A percentile compares a stretch with the other conserved stretches of the same genome.
Evolutionary conservation across 2,113 vertebrate species (phyloP).

Genomic region (Tyrannus savana): DNA sequence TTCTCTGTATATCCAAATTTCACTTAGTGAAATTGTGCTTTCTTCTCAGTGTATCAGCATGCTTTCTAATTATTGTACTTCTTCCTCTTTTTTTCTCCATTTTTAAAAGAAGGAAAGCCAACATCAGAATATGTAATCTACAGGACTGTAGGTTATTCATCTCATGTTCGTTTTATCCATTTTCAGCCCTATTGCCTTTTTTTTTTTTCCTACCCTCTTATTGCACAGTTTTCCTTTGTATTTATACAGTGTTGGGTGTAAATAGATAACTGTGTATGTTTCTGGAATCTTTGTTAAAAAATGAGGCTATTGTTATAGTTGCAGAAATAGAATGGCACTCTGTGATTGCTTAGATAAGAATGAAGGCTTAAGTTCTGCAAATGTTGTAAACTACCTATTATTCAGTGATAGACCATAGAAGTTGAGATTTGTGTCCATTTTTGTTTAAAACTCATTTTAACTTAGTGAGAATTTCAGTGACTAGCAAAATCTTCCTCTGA

Average conservation of each 20-base stretch:
- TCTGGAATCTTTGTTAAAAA: not conserved
- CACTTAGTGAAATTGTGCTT: not conserved
- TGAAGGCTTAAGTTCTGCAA: not conserved
- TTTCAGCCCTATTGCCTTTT: not conserved
- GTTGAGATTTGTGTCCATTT: not conserved
- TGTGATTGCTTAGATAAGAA: not conserved
- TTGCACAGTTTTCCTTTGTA: not conserved
- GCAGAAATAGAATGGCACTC: not conserved
- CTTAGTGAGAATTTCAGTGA: not conserved
- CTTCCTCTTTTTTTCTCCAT: not conserved
- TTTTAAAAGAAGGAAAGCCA: not conserved
- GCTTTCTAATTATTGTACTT: not conserved
- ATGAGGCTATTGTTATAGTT: not conserved
- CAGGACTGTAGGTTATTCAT: not conserved
- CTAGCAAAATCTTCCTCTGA: not conserved
- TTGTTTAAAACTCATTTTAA: not conserved
- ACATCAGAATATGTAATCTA: not conserved
- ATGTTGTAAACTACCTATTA: not conserved
- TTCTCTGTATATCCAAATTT: not conserved
- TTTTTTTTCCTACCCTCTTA: not conserved
- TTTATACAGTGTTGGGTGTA: not conserved
- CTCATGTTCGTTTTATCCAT: not conserved
- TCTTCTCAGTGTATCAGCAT: not conserved
- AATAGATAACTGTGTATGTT: not conserved
- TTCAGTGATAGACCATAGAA: not conserved